Conservation (phyloP, 2,113 vertebrate species). For the Ginglymostoma cirratum region DNA sequence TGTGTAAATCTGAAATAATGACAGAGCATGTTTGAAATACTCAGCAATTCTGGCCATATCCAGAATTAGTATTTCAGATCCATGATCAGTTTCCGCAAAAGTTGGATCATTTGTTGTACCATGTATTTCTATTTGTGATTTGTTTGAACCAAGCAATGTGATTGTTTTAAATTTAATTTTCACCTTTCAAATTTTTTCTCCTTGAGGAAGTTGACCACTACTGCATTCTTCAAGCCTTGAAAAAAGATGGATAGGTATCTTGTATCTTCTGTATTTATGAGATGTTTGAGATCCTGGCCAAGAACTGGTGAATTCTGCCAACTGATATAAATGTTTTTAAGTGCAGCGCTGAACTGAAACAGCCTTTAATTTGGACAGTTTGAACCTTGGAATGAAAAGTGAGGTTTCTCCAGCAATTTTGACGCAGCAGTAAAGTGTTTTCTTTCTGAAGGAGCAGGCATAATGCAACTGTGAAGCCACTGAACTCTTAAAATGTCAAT, state of each 20-base stretch:
- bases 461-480: neutral
- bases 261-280: neutral
- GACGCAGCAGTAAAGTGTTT: neutral
- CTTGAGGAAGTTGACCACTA: neutral
- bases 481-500: neutral
- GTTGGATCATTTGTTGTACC: neutral
- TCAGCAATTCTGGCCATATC: no score
- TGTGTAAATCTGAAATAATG: no score
- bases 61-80: no score
- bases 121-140: neutral
- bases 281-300: neutral
- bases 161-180: neutral
- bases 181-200: neutral
- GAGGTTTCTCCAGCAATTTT: neutral
- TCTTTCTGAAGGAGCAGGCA: neutral
- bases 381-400: constrained; percentile 11
- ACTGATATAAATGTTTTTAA: neutral
- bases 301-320: neutral
- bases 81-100: no score
- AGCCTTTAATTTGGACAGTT: neutral
- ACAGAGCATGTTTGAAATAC: no score
- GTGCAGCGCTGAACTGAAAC: neutral
- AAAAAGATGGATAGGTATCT: neutral
- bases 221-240: neutral
- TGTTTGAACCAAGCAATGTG: neutral